Evolutionary conservation across 2,888 invertebrate genomes (phyloP), one percentile per base, ranked within the genome.

Genomic region (Eristalinus sepulchralis): DNA sequence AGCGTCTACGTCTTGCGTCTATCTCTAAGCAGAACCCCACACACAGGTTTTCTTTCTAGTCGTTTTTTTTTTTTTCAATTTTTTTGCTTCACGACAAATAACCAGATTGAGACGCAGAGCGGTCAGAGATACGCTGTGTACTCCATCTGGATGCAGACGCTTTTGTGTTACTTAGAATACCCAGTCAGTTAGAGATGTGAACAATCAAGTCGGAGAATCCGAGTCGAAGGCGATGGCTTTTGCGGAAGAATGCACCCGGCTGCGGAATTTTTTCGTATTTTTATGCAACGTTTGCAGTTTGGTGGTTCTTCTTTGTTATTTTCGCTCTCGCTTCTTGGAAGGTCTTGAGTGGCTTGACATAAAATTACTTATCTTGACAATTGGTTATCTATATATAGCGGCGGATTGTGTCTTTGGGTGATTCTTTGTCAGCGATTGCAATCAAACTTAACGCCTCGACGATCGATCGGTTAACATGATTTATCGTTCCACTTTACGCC

Each of bases 101-200:
- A 80, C 71, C 84, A 72, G 80, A 76, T 84, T 84, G 70, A 71
- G 60, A 71, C 67, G 36, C 57, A 8, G 20, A 73, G 79, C 60
- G 60, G 67, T 72, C 70, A 66, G 66, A 39, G 22, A 67, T 60
- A 47, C 13, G 4, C 47, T 17, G 47, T 17, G 59, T 63, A 76
- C 64, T 67, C 59, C 68, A 33, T 76, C 60, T 66, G n/a, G 36
- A 63, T 72, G 67, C 55, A 71, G 67, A 59, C 59, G 64, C 47
- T 47, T 47, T 64, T 73, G 68, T 59, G 36, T 36, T 10, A 60
- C 73, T 68, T 72, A 68, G 55, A 73, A 72, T 73, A 60, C 72
- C 68, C 27, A 68, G 39, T 60, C 27, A 68, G 39, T 60, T 53
- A 36, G 55, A 68, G 80, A 71, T 72, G 11, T 72, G 39, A 33